Evolutionary conservation across 64 coral and sea anemone genomes (phyloP), one percentile per base, ranked within the genome.

Genomic region (Montipora foliosa): DNA sequence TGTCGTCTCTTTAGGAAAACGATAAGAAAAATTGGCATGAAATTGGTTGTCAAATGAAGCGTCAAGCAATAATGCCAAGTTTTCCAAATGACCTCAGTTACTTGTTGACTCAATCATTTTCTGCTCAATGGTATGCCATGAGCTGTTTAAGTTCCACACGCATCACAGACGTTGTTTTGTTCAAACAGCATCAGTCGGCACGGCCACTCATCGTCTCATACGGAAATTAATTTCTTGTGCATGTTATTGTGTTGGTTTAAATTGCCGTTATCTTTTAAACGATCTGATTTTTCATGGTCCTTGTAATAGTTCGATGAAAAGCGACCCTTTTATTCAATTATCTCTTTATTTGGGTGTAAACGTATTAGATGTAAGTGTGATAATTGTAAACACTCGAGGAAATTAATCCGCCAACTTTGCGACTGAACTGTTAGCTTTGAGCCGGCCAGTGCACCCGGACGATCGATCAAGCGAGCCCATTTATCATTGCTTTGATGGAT

Each of bases 251-350:
- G 64, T 50, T 86, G 82, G 19, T 86, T 50, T 70, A 47, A 71
- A 85, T 49, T 50, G 82, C 19, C 62, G 46, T 85, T 71, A 85
- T 85, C 82, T 85, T 59, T 85, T 85, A 70, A 47, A 68, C 61
- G 81, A 84, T 84, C 82, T 50, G 48, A 25, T 71, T 86, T 86
- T 86, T 6, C 47, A 64, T 16, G 44, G 17, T 86, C 22, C 48
- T 37, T 72, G 29, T 72, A 50, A 64, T 86, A 45, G 8, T 46
- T 8, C 47, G 82, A 71, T 86, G 82, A 86, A 86, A 86, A 45
- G 82, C 68, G 49, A 50, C 82, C n/a, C 82, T 72, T 70, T 86
- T 86, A 86, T 86, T 86, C 64, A 86, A 86, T 72, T 86, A 86
- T 71, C 82, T 51, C 82, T 86, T 86, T 70, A 71, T 86, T 68